Evolutionary conservation across 2,797 vertebrate genomes (phyloP), one percentile per base, ranked within the genome.

Genomic region (Poecilia gillii): DNA sequence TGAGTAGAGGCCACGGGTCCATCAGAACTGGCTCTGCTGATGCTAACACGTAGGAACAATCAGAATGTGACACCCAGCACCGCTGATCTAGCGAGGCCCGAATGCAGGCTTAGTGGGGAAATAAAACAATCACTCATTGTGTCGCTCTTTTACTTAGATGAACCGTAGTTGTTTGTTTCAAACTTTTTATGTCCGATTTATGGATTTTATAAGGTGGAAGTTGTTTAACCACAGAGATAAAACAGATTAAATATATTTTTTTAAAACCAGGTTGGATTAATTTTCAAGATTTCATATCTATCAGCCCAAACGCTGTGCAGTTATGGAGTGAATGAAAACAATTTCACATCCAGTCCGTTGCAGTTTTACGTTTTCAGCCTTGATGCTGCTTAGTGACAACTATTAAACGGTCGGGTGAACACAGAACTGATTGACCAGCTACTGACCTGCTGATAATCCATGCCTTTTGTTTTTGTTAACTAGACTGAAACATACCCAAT

Each of bases 11-110:
- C 75, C 46, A 72, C 3, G 1, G 82, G 47, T 47, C 64, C 59
- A 59, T 75, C 81, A 87, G 88, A 86, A 78, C 41, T 85, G 87
- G 80, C 73, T 76, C 72, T 45, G 53, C 68, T 55, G 81, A 78
- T 81, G 68, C 78, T 82, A 84, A 84, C 55, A 74, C 25, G 79
- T 74, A 86, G 82, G 81, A 85, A 78, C 70, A 84, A 81, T 79
- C 72, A 80, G 12, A 81, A 87, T 73, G 59, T 51, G 78, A 80
- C 66, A 76, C 66, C 72, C 71, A 7, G 41, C 33, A 31, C 53
- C 49, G 62, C 28, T 80, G 66, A 70, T 73, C 53, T 6, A 62
- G 46, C 39, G 31, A 33, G n/a, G 62, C n/a, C 14, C 16, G 6
- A 11, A 62, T 43, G 12, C 33, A 74, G 33, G 33, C 49, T 41